phyloP scores from a whole-genome alignment of 2,888 invertebrate species.

The Willowsia nigromaculata region DNA sequence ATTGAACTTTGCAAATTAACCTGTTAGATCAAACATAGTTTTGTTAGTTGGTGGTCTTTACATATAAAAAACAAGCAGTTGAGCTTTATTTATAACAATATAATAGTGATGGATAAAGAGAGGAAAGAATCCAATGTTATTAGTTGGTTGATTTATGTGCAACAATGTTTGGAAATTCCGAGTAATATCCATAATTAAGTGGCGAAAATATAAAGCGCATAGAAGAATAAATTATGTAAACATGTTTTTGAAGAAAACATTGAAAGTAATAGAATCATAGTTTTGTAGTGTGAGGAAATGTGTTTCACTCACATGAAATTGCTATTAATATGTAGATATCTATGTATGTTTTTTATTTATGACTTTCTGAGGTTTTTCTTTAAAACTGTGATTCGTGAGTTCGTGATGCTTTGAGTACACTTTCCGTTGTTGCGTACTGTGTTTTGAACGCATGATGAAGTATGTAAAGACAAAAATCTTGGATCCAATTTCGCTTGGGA shows the following conservation, averaged over 20 bases:
- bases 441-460: too few species aligned
- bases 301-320: not conserved
- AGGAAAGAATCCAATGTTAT: not conserved
- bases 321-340: not conserved
- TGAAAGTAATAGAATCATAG: not conserved
- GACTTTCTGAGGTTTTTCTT: not conserved
- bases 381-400: constrained; percentile 1
- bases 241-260: not conserved
- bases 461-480: too few species aligned
- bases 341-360: too few species aligned
- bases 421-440: not conserved
- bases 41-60: too few species aligned
- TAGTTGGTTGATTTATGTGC: not conserved
- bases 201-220: not conserved
- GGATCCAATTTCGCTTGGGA: too few species aligned
- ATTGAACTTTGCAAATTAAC: too few species aligned
- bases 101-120: not conserved
- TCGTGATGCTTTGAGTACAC: too few species aligned
- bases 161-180: constrained; percentile 16
- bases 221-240: not conserved
- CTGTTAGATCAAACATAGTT: too few species aligned
- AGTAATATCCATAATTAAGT: not conserved
- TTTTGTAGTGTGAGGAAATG: not conserved
- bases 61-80: too few species aligned
- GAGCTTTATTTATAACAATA: not conserved